Evolutionary conservation across 1,140 invertebrate species (phyloP).

Genomic region (Cyclina sinensis): DNA sequence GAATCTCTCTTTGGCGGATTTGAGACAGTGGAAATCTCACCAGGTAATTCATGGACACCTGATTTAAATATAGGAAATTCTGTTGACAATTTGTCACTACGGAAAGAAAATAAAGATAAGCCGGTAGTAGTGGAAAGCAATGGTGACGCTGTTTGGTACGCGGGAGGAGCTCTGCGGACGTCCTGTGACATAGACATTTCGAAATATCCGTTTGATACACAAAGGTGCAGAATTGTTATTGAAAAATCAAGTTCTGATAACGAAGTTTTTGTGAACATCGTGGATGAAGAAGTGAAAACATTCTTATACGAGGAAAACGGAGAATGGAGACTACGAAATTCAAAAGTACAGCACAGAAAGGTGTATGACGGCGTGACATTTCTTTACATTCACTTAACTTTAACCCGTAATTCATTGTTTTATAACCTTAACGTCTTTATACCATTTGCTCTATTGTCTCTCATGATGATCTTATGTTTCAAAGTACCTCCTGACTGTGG

Average conservation of each 20-base stretch:
- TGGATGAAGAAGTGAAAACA: background rate
- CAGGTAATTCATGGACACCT: slow-evolving; percentile 24
- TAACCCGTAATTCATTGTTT: background rate
- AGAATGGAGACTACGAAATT: background rate
- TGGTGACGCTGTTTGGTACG: background rate
- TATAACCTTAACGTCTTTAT: slow-evolving; percentile 11
- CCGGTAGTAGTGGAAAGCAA: background rate
- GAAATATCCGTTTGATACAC: slow-evolving; percentile 47
- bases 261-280: background rate
- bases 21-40: background rate
- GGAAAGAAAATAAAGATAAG: background rate
- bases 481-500: slow-evolving; percentile 26
- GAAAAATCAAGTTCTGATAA: background rate
- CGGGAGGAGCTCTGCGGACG: background rate
- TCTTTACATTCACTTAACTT: background rate
- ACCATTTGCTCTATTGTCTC: slow-evolving; percentile 21
- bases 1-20: background rate
- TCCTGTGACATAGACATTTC: background rate
- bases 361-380: background rate
- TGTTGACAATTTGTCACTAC: background rate
- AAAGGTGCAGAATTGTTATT: background rate
- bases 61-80: slow-evolving; percentile 26
- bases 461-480: slow-evolving; percentile 38
- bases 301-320: background rate
- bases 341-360: background rate